These are phyloP conservation scores for Calephelis nemesis DNA, from an alignment of 1,140 invertebrate genomes.

Conservation along the genomic window DNA sequence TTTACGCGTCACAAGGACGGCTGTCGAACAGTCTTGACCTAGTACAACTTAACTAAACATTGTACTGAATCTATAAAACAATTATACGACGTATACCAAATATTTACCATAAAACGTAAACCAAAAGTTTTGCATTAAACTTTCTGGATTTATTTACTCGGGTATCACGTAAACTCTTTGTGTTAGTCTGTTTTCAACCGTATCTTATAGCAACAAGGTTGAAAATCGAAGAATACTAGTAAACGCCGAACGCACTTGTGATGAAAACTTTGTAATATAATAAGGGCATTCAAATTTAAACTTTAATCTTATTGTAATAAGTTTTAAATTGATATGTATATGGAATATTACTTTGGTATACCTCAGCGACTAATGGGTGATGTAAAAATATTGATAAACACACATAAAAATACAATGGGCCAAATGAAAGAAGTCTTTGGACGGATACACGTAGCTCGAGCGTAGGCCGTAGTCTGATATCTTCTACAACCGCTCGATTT, in stretches of 20 bases:
- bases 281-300: neutral
- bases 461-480: no score
- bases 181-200: neutral
- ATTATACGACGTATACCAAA: conserved; percentile 75
- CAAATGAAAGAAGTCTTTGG: neutral
- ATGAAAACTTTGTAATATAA: neutral
- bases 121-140: conserved; percentile 78
- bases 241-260: conserved; percentile 2
- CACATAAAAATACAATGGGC: neutral
- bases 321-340: neutral
- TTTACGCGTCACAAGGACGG: conserved; percentile 76
- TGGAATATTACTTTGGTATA: neutral
- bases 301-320: neutral
- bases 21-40: conserved; percentile 78
- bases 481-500: no score
- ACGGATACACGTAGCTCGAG: neutral
- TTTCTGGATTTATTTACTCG: conserved; percentile 66
- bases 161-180: neutral
- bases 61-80: conserved; percentile 78
- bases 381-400: conserved; percentile 8
- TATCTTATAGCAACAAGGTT: neutral
- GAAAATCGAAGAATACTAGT: neutral
- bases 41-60: conserved; percentile 78
- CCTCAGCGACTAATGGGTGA: neutral
- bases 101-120: conserved; percentile 79